Base-by-base conservation (phyloP, 2,888 invertebrate species). In the Leucophora obtusa region DNA sequence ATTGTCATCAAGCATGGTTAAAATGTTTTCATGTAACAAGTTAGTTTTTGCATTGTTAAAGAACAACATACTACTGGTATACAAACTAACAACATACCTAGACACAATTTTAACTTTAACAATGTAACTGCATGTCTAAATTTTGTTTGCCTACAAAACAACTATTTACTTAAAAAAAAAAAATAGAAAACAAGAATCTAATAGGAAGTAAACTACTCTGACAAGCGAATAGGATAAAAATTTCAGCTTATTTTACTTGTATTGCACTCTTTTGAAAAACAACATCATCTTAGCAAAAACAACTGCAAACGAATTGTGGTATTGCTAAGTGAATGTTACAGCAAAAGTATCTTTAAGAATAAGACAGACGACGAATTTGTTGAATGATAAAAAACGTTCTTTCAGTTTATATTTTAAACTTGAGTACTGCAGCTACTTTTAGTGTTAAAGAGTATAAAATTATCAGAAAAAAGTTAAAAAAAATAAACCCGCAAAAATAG, bases 1-100 rank as follows among this genome's bases (percentile, higher is more conserved):
- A 78, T 62, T 78, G 72, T 72, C 72, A 78, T 24, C 71, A 54
- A 28, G 59, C 28, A 28, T 53, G 56, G 56, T 73, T 72, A 56
- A 62, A 78, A 72, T 62, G 28, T 66, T 68, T 71, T 68, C 56
- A n/a, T 72, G 72, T 50, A 68, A 71, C 72, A 62, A 72, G 17
- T 65, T 60, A 65, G 33, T 77, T 66, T 54, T 21, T 35, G 33
- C 21, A 60, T 58, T 56, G 35, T 47, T 14, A 47, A 47, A 47
- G 28, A 28, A 28, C 7, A 47, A 63, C 60, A 38, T 15, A 63
- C 43, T 7, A 0, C 18, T 15, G 2, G 6, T 2, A 21, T 21
- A 21, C 21, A 21, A 21, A 21, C 21, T 21, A 21, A 2, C 21
- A 21, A 21, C 21, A 21, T 21, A 21, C 21, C 21, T 21, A 21